These are phyloP conservation scores for Cotesia typhae DNA, from an alignment of 1,140 invertebrate genomes.

Conservation along the genomic window DNA sequence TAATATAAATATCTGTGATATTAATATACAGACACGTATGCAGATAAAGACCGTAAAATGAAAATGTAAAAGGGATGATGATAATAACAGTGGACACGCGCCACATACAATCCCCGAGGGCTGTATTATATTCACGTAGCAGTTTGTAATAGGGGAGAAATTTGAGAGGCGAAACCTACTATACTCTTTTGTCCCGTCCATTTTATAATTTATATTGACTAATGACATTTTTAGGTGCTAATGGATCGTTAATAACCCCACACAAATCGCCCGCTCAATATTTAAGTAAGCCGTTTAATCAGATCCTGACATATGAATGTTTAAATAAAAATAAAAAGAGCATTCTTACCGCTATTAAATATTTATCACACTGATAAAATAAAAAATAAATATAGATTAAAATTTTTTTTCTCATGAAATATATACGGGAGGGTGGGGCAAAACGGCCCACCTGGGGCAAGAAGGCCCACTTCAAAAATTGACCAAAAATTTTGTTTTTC, in stretches of 20 bases:
- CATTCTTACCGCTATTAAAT: too few species aligned
- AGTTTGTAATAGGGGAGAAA: conserved; percentile 34
- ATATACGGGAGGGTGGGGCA: too few species aligned
- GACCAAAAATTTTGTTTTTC: too few species aligned
- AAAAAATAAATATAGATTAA: too few species aligned
- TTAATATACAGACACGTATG: background rate
- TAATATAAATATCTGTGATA: too few species aligned
- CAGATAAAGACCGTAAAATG: background rate
- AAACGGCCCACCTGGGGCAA: too few species aligned
- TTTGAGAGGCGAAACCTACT: conserved; percentile 24
- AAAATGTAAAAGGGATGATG: conserved; percentile 14
- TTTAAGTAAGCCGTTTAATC: conserved; percentile 21
- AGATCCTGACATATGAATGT: conserved; percentile 39
- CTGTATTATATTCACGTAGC: conserved; percentile 38
- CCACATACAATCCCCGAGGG: conserved; percentile 32
- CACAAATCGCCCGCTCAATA: conserved; percentile 35
- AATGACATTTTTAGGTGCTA: conserved; percentile 47
- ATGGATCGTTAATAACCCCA: conserved; percentile 59
- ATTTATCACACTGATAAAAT: too few species aligned
- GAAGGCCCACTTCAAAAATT: too few species aligned
- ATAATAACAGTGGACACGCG: conserved; percentile 32
- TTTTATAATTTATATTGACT: conserved; percentile 25
- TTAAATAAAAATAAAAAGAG: too few species aligned
- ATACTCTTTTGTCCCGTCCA: background rate
- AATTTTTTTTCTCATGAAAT: too few species aligned